Conservation (phyloP, 2,888 invertebrate genomes). For the Stenchaetothrips biformis region DNA sequence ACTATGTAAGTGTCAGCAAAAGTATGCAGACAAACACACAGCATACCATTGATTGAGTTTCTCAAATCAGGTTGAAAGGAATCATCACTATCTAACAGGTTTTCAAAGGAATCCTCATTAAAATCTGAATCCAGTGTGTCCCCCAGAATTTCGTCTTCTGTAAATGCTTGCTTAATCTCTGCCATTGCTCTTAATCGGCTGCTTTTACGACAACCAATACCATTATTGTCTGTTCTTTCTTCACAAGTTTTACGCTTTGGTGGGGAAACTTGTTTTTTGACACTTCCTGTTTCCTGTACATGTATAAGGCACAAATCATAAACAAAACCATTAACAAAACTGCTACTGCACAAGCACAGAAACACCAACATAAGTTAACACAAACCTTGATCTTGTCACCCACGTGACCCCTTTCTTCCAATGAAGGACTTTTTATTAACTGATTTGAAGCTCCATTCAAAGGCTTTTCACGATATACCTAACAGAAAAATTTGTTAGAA, state of each 20-base stretch:
- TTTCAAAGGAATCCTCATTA: constrained; percentile 3
- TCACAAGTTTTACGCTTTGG: neutral
- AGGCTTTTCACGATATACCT: neutral
- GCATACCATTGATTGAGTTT: neutral
- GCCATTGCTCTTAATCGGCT: neutral
- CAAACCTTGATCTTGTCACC: neutral
- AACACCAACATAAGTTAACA: neutral
- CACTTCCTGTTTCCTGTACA: neutral
- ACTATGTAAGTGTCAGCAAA: too few relatives aligned
- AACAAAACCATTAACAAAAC: neutral
- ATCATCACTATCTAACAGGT: neutral
- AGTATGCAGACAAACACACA: neutral
- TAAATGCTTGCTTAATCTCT: neutral
- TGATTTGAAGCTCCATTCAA: neutral
- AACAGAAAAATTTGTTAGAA: neutral
- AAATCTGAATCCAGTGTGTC: constrained; percentile 1
- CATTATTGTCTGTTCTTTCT: neutral
- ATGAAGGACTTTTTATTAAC: neutral
- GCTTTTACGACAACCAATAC: neutral
- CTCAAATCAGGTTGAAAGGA: neutral
- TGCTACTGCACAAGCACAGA: neutral
- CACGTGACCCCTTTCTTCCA: neutral
- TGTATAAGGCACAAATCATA: neutral
- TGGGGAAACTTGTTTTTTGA: neutral
- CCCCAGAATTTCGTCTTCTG: neutral